phyloP scores from a whole-genome alignment of 2,888 invertebrate species.

The Drosophila rubida region DNA sequence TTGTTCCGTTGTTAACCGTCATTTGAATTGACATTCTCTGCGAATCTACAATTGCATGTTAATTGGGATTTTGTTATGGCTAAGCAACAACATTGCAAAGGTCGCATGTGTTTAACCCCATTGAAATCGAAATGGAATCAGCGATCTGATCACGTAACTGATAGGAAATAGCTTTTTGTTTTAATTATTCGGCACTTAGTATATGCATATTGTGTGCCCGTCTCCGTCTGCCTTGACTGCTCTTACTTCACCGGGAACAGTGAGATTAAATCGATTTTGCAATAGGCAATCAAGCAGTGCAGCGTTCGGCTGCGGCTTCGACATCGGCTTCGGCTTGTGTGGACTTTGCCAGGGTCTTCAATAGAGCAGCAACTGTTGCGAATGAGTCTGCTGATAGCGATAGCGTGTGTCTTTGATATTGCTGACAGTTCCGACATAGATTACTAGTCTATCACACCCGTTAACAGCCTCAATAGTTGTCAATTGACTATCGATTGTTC shows the following conservation, averaged over 20 bases:
- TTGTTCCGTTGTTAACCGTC: no score
- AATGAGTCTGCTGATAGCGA: constrained; percentile 23
- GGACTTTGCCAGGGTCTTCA: constrained; percentile 24
- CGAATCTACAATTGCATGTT: no score
- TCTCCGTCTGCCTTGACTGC: not conserved
- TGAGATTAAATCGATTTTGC: not conserved
- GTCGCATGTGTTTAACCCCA: no score
- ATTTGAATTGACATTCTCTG: no score
- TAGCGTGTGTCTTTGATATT: constrained; percentile 12
- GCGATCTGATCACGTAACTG: not conserved
- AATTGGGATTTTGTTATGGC: no score
- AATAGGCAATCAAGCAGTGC: not conserved
- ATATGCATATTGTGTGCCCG: not conserved
- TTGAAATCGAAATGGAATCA: not conserved
- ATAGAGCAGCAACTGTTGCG: constrained; percentile 10
- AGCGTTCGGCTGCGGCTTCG: no score
- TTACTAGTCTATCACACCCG: constrained; percentile 12
- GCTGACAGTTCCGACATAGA: constrained; percentile 39
- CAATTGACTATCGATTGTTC: constrained; percentile 5
- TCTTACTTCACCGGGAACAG: constrained; percentile 6
- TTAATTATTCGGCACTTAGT: not conserved
- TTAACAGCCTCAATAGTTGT: constrained; percentile 10
- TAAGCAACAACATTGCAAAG: no score
- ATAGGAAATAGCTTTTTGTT: not conserved
- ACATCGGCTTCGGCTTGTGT: constrained; percentile 26